Evolutionary conservation across 2,113 vertebrate genomes (phyloP).

Genomic region (Myocastor coypus): DNA sequence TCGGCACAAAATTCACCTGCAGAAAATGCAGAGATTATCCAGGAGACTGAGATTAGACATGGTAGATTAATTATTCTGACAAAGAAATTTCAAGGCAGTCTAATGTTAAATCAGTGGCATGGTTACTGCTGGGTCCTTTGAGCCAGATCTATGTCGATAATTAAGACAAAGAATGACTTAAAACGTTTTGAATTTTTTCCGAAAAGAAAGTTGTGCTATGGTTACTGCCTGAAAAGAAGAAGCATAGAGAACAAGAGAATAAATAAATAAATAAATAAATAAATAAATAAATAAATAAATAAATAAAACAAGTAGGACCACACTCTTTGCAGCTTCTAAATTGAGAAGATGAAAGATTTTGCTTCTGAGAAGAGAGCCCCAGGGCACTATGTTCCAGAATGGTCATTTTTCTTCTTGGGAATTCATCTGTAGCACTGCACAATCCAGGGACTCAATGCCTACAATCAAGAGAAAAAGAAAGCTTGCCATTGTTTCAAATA

Average conservation of each 20-base stretch:
- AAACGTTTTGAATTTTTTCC: neutral
- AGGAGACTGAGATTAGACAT: neutral
- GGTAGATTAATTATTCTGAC: neutral
- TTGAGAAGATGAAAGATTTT: neutral
- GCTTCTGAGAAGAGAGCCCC: neutral
- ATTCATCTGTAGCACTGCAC: neutral
- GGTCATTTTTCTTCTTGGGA: neutral
- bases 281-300: too few species aligned
- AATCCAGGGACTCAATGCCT: neutral
- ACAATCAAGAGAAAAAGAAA: neutral
- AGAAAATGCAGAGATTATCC: neutral
- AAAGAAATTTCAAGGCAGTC: neutral
- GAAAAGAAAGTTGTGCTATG: neutral
- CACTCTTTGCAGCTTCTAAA: neutral
- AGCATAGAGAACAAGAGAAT: too few species aligned
- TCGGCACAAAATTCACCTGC: neutral
- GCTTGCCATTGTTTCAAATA: neutral
- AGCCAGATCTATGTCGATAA: neutral
- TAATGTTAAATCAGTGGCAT: neutral
- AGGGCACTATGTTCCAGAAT: neutral
- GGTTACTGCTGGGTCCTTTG: neutral
- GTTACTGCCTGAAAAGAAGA: neutral
- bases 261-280: too few species aligned
- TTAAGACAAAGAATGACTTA: neutral
- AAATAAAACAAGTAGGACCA: neutral